Conservation (phyloP, 2,888 invertebrate genomes). For the Gari tellinella region DNA sequence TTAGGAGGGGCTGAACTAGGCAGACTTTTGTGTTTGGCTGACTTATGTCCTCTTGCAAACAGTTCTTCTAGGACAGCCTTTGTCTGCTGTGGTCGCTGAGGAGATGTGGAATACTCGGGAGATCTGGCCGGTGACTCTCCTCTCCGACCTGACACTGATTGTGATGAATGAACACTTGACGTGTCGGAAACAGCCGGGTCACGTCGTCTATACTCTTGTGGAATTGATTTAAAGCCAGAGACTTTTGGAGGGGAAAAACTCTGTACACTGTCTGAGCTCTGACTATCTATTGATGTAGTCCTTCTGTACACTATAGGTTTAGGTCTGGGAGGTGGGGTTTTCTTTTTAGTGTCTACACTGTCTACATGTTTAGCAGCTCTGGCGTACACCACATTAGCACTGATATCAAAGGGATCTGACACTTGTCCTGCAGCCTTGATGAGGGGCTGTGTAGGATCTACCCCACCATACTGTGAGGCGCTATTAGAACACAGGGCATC, state of each 20-base stretch:
- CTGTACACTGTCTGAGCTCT: slow-evolving; percentile 50
- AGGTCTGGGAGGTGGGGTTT: slow-evolving; percentile 46
- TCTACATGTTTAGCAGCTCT: slow-evolving; percentile 33
- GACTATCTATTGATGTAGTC: slow-evolving; percentile 53
- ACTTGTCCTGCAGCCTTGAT: slow-evolving; percentile 57
- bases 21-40: slow-evolving; percentile 3
- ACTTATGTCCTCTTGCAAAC: slow-evolving; percentile 28
- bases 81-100: slow-evolving; percentile 32
- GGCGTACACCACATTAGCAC: slow-evolving; percentile 33
- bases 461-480: slow-evolving; percentile 65
- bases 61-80: slow-evolving; percentile 49
- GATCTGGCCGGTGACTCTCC: not conserved
- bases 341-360: slow-evolving; percentile 20
- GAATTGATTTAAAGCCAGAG: slow-evolving; percentile 48
- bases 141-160: slow-evolving; percentile 21
- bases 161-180: slow-evolving; percentile 21
- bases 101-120: slow-evolving; percentile 11
- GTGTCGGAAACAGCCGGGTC: slow-evolving; percentile 28
- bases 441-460: slow-evolving; percentile 74
- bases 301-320: slow-evolving; percentile 62
- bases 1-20: slow-evolving; percentile 21
- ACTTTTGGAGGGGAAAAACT: slow-evolving; percentile 56
- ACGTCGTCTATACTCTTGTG: slow-evolving; percentile 42
- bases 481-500: slow-evolving; percentile 69
- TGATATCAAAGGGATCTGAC: slow-evolving; percentile 76